These are phyloP conservation scores for Neotragus moschatus DNA, from an alignment of 2,113 vertebrate species.

Conservation along the genomic window DNA sequence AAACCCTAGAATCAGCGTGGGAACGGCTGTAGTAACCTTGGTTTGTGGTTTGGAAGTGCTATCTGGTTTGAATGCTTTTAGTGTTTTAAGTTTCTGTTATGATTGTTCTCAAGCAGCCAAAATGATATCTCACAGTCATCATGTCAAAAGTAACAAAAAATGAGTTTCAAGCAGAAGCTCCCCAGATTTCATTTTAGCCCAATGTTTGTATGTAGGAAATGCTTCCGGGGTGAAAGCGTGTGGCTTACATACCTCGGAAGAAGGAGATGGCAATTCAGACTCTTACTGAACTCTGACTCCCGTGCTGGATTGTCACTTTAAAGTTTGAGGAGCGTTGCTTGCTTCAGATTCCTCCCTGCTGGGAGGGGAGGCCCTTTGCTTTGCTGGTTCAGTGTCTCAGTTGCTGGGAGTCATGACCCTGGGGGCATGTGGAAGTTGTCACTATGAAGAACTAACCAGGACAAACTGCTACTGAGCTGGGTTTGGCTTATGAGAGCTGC, in stretches of 20 bases:
- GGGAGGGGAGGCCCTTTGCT: neutral
- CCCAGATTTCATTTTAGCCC: neutral
- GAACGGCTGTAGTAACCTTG: neutral
- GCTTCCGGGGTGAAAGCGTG: neutral
- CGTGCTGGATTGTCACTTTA: neutral
- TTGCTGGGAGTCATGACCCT: neutral
- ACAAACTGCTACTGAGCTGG: neutral
- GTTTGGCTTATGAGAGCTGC: neutral
- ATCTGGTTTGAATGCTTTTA: constrained; percentile 12
- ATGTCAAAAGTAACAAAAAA: neutral
- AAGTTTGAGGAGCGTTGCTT: neutral
- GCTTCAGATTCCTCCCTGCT: neutral
- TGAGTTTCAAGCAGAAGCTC: neutral
- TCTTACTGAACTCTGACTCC: neutral
- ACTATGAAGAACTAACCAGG: neutral
- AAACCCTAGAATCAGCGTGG: neutral
- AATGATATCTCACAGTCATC: neutral
- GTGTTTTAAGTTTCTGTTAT: neutral
- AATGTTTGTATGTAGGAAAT: neutral
- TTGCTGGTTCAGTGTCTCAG: neutral
- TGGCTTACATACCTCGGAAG: neutral
- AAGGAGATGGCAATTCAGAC: neutral
- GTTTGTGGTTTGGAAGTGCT: constrained; percentile 25
- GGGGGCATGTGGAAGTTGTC: neutral
- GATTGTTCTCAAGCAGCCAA: neutral